Evolutionary conservation across 2,888 invertebrate genomes (phyloP).

Genomic region (Phaonia tiefii): DNA sequence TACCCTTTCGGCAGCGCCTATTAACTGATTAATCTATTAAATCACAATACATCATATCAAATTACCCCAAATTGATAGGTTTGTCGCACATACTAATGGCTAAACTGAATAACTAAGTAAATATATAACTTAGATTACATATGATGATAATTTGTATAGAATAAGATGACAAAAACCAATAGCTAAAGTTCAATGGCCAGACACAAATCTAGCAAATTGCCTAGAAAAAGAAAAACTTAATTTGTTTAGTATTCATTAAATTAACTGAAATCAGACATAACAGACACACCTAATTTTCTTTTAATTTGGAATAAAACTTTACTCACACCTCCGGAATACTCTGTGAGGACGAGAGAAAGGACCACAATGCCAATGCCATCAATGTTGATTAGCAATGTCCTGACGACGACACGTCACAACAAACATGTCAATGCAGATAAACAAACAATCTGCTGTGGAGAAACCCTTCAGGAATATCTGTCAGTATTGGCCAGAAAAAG

Average conservation of each 20-base stretch:
- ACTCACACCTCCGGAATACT: conserved; percentile 9
- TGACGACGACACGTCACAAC: neutral
- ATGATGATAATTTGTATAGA: too few species aligned
- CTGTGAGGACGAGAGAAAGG: neutral
- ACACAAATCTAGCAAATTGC: conserved; percentile 19
- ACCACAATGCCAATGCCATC: neutral
- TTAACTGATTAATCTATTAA: too few species aligned
- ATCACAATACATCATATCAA: too few species aligned
- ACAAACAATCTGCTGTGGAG: conserved; percentile 18
- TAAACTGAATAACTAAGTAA: too few species aligned
- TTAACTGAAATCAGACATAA: conserved; percentile 18
- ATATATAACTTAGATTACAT: too few species aligned
- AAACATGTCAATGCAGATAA: conserved; percentile 52
- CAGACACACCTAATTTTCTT: conserved; percentile 51
- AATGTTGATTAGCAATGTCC: neutral
- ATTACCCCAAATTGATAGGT: too few species aligned
- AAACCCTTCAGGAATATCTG: too few species aligned
- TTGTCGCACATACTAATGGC: too few species aligned
- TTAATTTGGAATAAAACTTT: conserved; percentile 58
- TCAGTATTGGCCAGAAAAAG: too few species aligned
- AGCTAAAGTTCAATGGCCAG: conserved; percentile 59
- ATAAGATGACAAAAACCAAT: too few species aligned
- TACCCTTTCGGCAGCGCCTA: too few species aligned
- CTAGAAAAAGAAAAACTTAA: conserved; percentile 25
- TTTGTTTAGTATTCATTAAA: conserved; percentile 42